Evolutionary conservation across 2,888 invertebrate genomes (phyloP), one percentile per base, ranked within the genome.

Genomic region (Megamerina dolium): DNA sequence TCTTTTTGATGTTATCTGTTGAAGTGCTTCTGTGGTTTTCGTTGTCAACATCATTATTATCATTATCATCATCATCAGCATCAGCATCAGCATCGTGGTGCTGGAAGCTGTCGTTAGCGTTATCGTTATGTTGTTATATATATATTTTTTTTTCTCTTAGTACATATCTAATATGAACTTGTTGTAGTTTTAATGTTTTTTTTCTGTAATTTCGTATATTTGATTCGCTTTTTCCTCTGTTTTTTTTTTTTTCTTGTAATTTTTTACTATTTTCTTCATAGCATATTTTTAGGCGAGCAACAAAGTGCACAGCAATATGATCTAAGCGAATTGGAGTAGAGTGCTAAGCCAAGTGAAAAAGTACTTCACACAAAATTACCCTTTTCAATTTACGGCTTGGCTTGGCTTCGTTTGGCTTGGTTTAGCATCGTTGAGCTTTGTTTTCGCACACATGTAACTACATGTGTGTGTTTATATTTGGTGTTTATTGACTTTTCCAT

Each of bases 341-440:
- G 26, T 27, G n/a, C 13, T 29, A 34, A 12, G n/a, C 30, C 31
- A 43, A 34, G 33, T 38, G 12, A 43, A 37, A 20, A 33, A 26
- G 18, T 33, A 56, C 61, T 60, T 61, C 59, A 59, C 62, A 62
- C 62, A 58, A 61, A 61, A 61, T 61, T 62, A 61, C 62, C 61
- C 61, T 59, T 61, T 61, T 61, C 61, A 61, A 62, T 61, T 61
- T 61, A 55, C 57, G 19, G 42, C 34, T 42, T 34, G 6, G 23
- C 8, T 23, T 23, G 6, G 23, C 6, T 6, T 23, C 8, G 23
- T 23, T n/a, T n/a, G n/a, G n/a, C n/a, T n/a, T n/a, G n/a, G n/a
- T n/a, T n/a, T 41, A 29, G 21, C 31, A 18, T 27, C 16, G 14
- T 31, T 31, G 14, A 31, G 13, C 16, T 13, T 31, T 31, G 10